A percentile compares a stretch with the other conserved stretches of the same genome.
Conservation (phyloP, 2,888 invertebrate genomes). For the Sesia bembeciformis region DNA sequence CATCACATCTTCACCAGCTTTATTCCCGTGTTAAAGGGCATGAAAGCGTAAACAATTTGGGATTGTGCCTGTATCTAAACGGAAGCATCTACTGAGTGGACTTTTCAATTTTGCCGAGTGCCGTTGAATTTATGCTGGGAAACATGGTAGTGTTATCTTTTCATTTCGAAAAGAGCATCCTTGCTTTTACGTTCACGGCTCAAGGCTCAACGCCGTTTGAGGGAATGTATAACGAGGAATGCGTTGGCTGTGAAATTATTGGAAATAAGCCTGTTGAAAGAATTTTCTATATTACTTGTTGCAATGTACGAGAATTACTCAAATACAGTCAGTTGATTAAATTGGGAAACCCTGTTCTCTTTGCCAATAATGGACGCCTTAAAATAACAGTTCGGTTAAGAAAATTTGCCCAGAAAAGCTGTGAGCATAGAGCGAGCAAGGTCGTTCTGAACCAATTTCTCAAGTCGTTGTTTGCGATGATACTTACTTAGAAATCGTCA, state of each 20-base stretch:
- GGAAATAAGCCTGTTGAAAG: not conserved
- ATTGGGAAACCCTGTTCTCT: no score
- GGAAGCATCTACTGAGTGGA: conserved; percentile 51
- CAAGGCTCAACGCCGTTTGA: not conserved
- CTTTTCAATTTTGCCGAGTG: conserved; percentile 69
- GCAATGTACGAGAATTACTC: no score
- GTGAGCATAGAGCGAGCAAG: no score
- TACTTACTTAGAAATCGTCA: no score
- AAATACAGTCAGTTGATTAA: no score
- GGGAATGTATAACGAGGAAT: not conserved
- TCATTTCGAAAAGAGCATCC: conserved; percentile 59
- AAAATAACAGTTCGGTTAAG: no score
- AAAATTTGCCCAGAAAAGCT: no score
- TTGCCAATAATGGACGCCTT: no score
- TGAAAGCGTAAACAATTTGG: conserved; percentile 53
- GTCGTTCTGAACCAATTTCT: no score
- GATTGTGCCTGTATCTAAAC: conserved; percentile 49
- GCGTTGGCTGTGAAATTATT: not conserved
- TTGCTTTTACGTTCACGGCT: conserved; percentile 14
- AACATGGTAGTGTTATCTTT: conserved; percentile 53
- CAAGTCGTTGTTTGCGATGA: no score
- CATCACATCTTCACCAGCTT: not conserved
- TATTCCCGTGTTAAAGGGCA: conserved; percentile 35
- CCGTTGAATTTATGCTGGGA: conserved; percentile 47
- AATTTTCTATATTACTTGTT: not conserved